Conservation (phyloP, 2,797 vertebrate species). For the Chrosomus eos region DNA sequence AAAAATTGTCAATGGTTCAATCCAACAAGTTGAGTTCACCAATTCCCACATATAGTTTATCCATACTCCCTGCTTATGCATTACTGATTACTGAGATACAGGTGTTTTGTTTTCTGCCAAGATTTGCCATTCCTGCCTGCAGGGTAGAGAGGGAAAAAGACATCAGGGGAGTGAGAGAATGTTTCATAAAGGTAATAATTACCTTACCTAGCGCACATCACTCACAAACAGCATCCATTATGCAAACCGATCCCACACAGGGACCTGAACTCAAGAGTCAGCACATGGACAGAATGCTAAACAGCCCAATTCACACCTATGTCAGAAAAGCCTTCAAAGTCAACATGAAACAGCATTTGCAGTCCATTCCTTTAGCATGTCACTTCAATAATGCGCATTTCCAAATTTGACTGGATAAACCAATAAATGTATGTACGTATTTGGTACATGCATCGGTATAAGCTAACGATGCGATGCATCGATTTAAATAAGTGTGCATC, state of each 20-base stretch:
- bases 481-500: too few relatives aligned
- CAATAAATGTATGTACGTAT: neutral
- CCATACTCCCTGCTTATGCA: neutral
- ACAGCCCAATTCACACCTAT: conserved; percentile 6
- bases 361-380: neutral
- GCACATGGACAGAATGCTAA: conserved; percentile 53
- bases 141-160: conserved; percentile 17
- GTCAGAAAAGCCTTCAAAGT: conserved; percentile 26
- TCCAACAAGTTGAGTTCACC: conserved; percentile 18
- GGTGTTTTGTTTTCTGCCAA: conserved; percentile 32
- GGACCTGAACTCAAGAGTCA: conserved; percentile 16
- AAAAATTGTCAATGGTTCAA: neutral
- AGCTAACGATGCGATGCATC: too few relatives aligned
- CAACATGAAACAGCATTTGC: neutral
- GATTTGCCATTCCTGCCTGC: conserved; percentile 12
- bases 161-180: conserved; percentile 34
- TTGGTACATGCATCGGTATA: too few relatives aligned
- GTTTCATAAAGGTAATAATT: conserved; percentile 62
- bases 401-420: neutral
- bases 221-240: conserved; percentile 57
- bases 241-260: conserved; percentile 50
- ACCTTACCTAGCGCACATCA: conserved; percentile 52
- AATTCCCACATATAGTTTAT: conserved; percentile 21
- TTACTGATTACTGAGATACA: conserved; percentile 24
- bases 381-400: neutral